phyloP scores from a whole-genome alignment of 2,888 invertebrate genomes.

The Chymomyza procnemis region DNA sequence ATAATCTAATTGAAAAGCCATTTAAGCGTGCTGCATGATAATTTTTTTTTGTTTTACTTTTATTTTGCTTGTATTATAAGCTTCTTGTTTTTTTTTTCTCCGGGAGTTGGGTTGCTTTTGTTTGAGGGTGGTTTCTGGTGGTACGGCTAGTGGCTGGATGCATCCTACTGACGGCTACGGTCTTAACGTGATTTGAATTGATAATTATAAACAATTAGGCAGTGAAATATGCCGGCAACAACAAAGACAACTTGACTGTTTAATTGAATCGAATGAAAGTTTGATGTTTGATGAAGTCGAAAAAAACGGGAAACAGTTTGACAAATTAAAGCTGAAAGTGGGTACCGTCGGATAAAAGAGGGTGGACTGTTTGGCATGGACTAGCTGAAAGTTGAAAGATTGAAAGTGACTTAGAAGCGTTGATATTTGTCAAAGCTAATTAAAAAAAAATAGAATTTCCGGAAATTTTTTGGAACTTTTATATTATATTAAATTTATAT shows the following conservation, averaged over 20 bases:
- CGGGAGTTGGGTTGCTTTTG: background rate
- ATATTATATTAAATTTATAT: too few species aligned
- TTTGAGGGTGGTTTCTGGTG: background rate
- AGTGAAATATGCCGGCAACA: conserved; percentile 25
- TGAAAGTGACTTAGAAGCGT: too few species aligned
- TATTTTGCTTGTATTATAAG: background rate
- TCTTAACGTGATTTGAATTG: conserved; percentile 68
- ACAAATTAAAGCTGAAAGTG: background rate
- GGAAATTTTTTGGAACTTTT: too few species aligned
- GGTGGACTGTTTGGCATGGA: background rate
- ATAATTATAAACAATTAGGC: conserved; percentile 68
- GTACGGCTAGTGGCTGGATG: conserved; percentile 9
- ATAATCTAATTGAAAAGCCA: conserved; percentile 73
- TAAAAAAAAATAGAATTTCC: too few species aligned
- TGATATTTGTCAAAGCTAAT: too few species aligned
- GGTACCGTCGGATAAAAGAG: background rate
- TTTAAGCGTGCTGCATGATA: conserved; percentile 72
- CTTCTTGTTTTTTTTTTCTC: background rate
- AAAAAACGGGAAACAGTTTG: background rate
- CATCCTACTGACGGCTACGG: conserved; percentile 8
- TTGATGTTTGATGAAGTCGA: conserved; percentile 28
- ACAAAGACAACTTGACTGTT: conserved; percentile 31
- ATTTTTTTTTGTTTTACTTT: conserved; percentile 47
- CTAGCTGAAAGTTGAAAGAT: too few species aligned
- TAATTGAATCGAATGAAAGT: conserved; percentile 64